Conservation (phyloP, 2,797 vertebrate species). For the Ambastaia sidthimunki region DNA sequence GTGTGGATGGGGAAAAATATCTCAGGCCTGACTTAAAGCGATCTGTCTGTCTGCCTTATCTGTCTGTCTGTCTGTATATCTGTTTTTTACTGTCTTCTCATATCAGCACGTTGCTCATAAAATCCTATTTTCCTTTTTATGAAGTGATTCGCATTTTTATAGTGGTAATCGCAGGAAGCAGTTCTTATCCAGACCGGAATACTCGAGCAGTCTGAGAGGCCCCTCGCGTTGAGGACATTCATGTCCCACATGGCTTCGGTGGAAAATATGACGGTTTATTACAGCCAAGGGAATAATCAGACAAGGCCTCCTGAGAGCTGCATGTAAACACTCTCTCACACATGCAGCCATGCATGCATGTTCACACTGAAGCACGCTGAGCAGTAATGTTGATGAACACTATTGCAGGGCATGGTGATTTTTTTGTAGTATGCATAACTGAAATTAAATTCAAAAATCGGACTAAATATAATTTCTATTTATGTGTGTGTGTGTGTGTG, state of each 20-base stretch:
- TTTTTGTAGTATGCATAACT: too few species aligned
- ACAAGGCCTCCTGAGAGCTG: slow-evolving; percentile 22
- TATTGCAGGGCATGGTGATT: not conserved
- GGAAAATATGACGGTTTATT: slow-evolving; percentile 15
- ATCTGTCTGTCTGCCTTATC: not conserved
- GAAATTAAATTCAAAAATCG: too few species aligned
- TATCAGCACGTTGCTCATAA: slow-evolving; percentile 19
- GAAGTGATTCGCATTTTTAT: slow-evolving; percentile 11
- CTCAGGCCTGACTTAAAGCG: not conserved
- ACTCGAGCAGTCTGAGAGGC: not conserved
- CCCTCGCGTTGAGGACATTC: not conserved
- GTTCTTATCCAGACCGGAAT: not conserved
- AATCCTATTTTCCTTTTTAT: slow-evolving; percentile 35
- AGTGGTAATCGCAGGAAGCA: not conserved
- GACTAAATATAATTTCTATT: too few species aligned
- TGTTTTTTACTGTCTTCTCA: slow-evolving; percentile 11
- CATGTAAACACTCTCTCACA: slow-evolving; percentile 25
- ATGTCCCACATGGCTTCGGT: slow-evolving; percentile 14
- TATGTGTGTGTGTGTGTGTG: too few species aligned
- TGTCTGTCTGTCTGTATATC: not conserved
- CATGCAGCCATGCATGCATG: not conserved
- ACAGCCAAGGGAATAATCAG: slow-evolving; percentile 40
- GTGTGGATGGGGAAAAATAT: not conserved
- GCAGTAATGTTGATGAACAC: not conserved
- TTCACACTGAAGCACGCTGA: slow-evolving; percentile 1